Evolutionary conservation across 2,797 vertebrate species (phyloP).

Genomic region (Hybognathus amarus): DNA sequence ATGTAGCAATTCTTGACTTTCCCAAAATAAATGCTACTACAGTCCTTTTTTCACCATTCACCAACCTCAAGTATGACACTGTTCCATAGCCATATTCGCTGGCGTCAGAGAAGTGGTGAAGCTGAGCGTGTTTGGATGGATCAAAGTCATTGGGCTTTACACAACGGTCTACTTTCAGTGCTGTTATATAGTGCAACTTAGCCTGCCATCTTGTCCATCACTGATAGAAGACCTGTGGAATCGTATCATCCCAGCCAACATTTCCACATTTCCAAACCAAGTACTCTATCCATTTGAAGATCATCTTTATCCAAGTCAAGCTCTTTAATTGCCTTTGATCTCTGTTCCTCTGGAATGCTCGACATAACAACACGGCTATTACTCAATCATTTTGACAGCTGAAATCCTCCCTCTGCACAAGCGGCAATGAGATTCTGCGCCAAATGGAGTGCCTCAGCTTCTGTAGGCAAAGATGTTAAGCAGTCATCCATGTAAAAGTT

Average conservation of each 20-base stretch:
- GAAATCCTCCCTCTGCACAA: constrained; percentile 34
- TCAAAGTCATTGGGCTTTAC: not conserved
- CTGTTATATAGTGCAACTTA: not conserved
- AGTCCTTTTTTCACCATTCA: too few species aligned
- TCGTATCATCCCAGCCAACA: constrained; percentile 31
- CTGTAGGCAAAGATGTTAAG: not conserved
- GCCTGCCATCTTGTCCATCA: constrained; percentile 25
- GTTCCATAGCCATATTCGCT: too few species aligned
- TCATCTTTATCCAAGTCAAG: constrained; percentile 22
- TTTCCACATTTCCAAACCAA: constrained; percentile 39
- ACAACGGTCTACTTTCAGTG: not conserved
- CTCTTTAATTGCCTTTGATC: constrained; percentile 21
- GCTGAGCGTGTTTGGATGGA: too few species aligned
- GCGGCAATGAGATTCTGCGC: not conserved
- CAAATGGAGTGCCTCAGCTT: constrained; percentile 3
- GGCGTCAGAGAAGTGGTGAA: too few species aligned
- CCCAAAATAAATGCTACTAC: too few species aligned
- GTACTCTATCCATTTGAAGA: constrained; percentile 25
- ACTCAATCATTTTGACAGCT: constrained; percentile 18
- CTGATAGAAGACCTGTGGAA: not conserved
- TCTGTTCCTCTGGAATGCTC: constrained; percentile 17
- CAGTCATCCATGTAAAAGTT: too few species aligned
- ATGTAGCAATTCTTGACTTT: too few species aligned
- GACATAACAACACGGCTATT: constrained; percentile 25
- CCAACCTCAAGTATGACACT: too few species aligned